Percentiles rank a stretch among this genome's conserved stretches.
phyloP scores from a whole-genome alignment of 2,797 vertebrate species.

The Melanotaenia nigrans region DNA sequence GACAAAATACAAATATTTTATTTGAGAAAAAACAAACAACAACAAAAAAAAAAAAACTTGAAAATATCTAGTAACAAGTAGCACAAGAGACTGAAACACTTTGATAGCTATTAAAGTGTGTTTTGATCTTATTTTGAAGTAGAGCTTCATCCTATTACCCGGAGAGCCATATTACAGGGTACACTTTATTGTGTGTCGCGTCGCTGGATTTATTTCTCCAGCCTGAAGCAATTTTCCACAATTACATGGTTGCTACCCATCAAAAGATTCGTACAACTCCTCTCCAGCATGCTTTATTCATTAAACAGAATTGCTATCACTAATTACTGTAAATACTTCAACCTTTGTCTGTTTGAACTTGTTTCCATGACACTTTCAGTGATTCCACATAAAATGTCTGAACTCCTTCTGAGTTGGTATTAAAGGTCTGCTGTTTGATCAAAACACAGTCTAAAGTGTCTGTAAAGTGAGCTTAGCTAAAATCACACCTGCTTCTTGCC shows the following conservation, averaged over 20 bases:
- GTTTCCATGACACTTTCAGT: background rate
- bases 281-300: background rate
- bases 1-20: constrained; percentile 7
- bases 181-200: background rate
- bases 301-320: background rate
- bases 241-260: constrained; percentile 7
- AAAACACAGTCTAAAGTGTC: background rate
- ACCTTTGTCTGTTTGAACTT: background rate
- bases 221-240: constrained; percentile 14
- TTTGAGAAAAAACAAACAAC: background rate
- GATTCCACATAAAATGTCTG: background rate
- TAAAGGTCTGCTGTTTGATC: background rate
- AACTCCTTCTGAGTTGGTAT: background rate
- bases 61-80: background rate
- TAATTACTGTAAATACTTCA: constrained; percentile 1
- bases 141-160: background rate
- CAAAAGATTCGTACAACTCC: constrained; percentile 3
- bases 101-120: background rate
- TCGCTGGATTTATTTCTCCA: background rate
- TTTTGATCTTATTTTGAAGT: constrained; percentile 1
- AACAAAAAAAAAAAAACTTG: background rate
- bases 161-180: background rate
- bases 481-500: background rate
- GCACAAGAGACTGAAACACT: background rate
- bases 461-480: background rate